Conservation (phyloP, 2,888 invertebrate species). For the Mamestra brassicae region DNA sequence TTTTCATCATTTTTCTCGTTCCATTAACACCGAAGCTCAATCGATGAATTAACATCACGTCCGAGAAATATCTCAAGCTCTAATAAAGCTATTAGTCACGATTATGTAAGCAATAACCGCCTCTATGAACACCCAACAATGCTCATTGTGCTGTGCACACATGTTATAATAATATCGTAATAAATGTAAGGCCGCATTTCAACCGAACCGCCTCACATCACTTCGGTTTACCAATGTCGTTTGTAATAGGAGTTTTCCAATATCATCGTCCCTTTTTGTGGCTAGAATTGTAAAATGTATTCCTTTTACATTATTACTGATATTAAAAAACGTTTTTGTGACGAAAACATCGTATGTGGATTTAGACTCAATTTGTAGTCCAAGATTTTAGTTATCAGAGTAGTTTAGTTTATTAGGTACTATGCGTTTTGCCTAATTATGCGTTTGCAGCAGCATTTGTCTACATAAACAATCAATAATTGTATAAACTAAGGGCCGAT, state of each 20-base stretch:
- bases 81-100: conserved; percentile 27
- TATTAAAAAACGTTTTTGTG: conserved; percentile 8
- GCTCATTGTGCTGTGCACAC: conserved; percentile 22
- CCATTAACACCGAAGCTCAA: neutral
- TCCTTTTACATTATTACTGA: conserved; percentile 13
- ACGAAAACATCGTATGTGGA: neutral
- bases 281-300: conserved; percentile 27
- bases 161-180: conserved; percentile 22
- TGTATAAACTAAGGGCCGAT: too few species aligned
- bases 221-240: conserved; percentile 22
- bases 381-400: too few species aligned
- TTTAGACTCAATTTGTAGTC: too few species aligned
- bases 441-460: too few species aligned
- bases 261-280: conserved; percentile 18
- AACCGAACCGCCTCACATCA: conserved; percentile 22
- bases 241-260: conserved; percentile 29
- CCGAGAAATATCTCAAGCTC: conserved; percentile 15
- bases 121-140: conserved; percentile 30
- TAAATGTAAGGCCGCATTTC: conserved; percentile 28
- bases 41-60: conserved; percentile 33
- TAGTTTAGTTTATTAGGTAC: too few species aligned
- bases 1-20: conserved; percentile 15
- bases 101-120: conserved; percentile 42
- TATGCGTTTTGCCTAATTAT: too few species aligned
- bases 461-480: too few species aligned